Evolutionary conservation across 1,140 invertebrate species (phyloP), one percentile per base, ranked within the genome.

Genomic region (Procambarus clarkii): DNA sequence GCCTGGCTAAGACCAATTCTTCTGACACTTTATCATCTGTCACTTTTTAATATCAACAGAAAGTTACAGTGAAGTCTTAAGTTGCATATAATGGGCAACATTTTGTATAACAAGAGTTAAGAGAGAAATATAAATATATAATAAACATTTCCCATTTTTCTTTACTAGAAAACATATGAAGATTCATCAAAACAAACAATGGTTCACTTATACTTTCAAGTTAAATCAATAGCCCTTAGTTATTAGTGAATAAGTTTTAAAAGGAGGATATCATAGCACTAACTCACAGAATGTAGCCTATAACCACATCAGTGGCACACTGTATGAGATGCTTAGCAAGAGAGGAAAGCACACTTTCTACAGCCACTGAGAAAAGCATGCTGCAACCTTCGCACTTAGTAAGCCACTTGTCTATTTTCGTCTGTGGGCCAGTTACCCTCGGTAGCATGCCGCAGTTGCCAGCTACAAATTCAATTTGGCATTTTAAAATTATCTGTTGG

Each of bases 361-460:
- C 45, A 80, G 69, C 86, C 60, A 69, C 18, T 64, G 77, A 80
- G 86, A 88, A 50, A 79, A 79, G 45, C 86, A 88, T 88, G 77
- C 74, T 88, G 74, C 9, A 48, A 18, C 77, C 86, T 79, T 18
- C 78, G 24, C 44, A 18, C 85, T 79, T 78, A 34, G 15, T 77
- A 88, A 60, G 48, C 86, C 77, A 80, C 86, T 69, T 60, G 58
- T 76, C 86, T 88, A 88, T 88, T 88, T 88, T 81, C n/a, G 77
- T 88, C 86, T 44, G 46, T 71, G 78, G 86, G 77, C 86, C 45
- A 60, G 77, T 69, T 80, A 79, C 74, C 86, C 45, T 69, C 54
- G 13, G 7, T 34, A n/a, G 45, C 54, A 48, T 60, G 9, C 34
- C 58, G 13, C 18, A 80, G 58, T 80, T 80, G 78, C 86, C 86